These are phyloP conservation scores for Leptinotarsa texana DNA, from an alignment of 1,140 invertebrate species.

Conservation along the genomic window DNA sequence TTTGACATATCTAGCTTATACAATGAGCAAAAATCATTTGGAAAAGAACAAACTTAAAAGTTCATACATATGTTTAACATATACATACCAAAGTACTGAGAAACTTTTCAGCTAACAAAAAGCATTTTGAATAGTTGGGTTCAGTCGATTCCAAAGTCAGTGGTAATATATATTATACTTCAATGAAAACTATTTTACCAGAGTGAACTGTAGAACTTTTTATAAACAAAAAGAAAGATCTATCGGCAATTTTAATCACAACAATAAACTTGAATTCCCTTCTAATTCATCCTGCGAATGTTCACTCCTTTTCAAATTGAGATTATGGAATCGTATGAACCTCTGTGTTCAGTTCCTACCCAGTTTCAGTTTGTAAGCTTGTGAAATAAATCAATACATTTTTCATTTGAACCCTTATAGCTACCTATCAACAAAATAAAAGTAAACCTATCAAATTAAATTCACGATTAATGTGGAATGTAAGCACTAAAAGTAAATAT, in stretches of 20 bases:
- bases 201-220: too few species aligned
- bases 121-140: neutral
- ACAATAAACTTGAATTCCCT: neutral
- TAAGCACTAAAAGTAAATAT: neutral
- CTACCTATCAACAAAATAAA: neutral
- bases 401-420: neutral
- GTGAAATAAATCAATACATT: neutral
- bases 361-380: neutral
- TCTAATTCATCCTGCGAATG: neutral
- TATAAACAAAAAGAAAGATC: neutral
- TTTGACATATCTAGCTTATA: neutral
- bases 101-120: neutral
- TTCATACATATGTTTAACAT: neutral
- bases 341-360: neutral
- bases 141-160: neutral
- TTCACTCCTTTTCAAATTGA: neutral
- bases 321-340: neutral
- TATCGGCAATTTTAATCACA: neutral
- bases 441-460: neutral
- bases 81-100: neutral
- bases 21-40: slow-evolving; percentile 3
- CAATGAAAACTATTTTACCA: neutral
- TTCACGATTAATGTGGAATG: neutral
- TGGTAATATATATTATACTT: neutral
- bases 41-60: neutral